Base-by-base conservation (phyloP, 92 coral and sea anemone species). In the Palythoa grandis region DNA sequence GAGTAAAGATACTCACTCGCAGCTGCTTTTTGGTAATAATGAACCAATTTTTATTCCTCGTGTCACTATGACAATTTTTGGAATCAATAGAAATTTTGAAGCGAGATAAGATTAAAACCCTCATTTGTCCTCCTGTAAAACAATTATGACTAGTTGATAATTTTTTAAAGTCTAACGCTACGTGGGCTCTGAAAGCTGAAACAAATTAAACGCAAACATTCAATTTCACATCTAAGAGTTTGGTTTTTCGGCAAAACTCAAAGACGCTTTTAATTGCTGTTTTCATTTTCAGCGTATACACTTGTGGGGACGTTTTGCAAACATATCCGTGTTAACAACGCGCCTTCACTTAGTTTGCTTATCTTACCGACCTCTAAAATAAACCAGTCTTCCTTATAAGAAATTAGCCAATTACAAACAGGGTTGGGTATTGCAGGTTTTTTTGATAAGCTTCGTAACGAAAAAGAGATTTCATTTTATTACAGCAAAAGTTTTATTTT, bases 211-310 rank as follows among this genome's bases (percentile, higher is more conserved):
- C 22, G 50, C 82, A 13, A 29, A 37, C 25, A 39, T 77, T 77
- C 70, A n/a, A 12, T 54, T 48, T 77, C 4, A 35, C n/a, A 56
- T 56, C 48, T 60, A 16, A 16, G 48, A 24, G 58, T 56, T 77
- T 77, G 20, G 25, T 47, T 7, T 54, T 52, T 77, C 82, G 82
- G 82, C 37, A 77, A 37, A 76, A 77, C 54, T 77, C 82, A 77
- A 77, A 77, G 82, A 54, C 7, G 56, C 47, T 25, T 5, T 77
- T 77, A 69, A 77, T 77, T 77, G 54, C 82, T 1, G 14, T 35
- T 77, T 77, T 53, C 69, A 77, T 54, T 77, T 77, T 60, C 24
- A 1, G 12, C 68, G 22, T 60, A 5, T 52, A 54, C 17, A 66
- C 57, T 20, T 19, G 54, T 13, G 29, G 35, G 48, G 67, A 77